Evolutionary conservation across 2,888 invertebrate species (phyloP), one percentile per base, ranked within the genome.

Genomic region (Coremacera marginata): DNA sequence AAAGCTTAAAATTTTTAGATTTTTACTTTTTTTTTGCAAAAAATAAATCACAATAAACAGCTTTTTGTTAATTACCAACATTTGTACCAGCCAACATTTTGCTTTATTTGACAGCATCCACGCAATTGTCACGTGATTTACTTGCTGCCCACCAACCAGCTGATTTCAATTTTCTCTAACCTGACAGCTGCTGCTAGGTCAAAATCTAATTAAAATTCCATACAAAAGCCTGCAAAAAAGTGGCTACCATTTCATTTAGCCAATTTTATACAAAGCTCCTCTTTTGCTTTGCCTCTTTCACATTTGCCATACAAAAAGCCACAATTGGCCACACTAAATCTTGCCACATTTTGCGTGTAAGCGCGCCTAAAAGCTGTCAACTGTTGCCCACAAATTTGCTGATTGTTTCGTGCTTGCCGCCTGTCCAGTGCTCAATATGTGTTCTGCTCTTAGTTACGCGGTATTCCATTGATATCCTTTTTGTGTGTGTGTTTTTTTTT

Each of bases 171-270:
- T 71, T 67, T 27, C 16, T 31, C 19, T 55, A 71, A 55, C 60
- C 16, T 62, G 62, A 75, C 62, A 68, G 67, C 51, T 51, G 9
- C n/a, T 55, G 82, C 84, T 82, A 83, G 84, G 83, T 83, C 79
- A 81, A 80, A 85, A 83, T 82, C 86, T 85, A 85, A 86, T 85
- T 85, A 85, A 85, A 85, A 85, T 85, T 83, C 84, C 86, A 85
- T 84, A 22, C 84, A 82, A 80, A 82, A 81, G 63, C 8, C 22
- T 62, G 19, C 70, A 65, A 65, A 77, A 80, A 83, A 84, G 83
- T 84, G 80, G 83, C 51, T 5, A 8, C 37, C 22, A 55, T 22
- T 55, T 49, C 31, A 22, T 25, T 34, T 14, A 22, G 31, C 25
- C 19, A 67, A 67, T 37, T n/a, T 19, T 19, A 27, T 1, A 14